phyloP scores from a whole-genome alignment of 1,140 invertebrate genomes.

The Ladona fulva region DNA sequence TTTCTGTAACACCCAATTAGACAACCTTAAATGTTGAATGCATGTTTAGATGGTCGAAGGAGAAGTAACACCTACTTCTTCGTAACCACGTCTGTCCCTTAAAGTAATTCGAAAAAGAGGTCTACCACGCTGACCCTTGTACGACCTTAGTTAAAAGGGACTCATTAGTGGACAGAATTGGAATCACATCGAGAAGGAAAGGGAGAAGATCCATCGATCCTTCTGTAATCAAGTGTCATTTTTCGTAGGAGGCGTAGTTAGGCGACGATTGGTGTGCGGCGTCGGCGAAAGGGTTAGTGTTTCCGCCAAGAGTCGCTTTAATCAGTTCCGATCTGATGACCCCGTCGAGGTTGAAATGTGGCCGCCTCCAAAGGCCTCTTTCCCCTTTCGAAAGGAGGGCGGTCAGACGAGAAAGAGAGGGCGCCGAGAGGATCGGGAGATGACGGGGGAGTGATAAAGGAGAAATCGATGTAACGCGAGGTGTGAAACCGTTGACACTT shows the following conservation, averaged over 20 bases:
- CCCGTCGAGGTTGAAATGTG: not conserved
- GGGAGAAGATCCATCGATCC: too few relatives aligned
- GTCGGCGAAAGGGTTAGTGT: not conserved
- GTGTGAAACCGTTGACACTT: not conserved
- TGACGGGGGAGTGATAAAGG: not conserved
- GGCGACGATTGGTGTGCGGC: not conserved
- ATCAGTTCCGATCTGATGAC: slow-evolving; percentile 8
- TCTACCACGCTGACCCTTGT: too few relatives aligned
- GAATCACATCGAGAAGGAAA: too few relatives aligned
- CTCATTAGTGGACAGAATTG: too few relatives aligned
- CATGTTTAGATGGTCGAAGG: too few relatives aligned
- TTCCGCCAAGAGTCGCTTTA: not conserved
- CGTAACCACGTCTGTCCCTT: too few relatives aligned
- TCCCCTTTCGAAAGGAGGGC: not conserved
- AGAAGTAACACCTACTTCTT: too few relatives aligned
- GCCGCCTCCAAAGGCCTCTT: not conserved
- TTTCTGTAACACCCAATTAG: too few relatives aligned
- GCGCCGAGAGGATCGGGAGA: not conserved
- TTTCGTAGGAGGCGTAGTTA: not conserved
- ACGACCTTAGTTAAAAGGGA: too few relatives aligned
- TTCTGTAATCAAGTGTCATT: too few relatives aligned
- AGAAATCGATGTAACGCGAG: not conserved
- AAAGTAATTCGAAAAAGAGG: too few relatives aligned
- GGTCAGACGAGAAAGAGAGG: not conserved
- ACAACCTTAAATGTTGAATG: too few relatives aligned